A percentile compares a stretch with the other conserved stretches of the same genome.
phyloP scores from a whole-genome alignment of 2,888 invertebrate genomes.

The Apeira syringaria region DNA sequence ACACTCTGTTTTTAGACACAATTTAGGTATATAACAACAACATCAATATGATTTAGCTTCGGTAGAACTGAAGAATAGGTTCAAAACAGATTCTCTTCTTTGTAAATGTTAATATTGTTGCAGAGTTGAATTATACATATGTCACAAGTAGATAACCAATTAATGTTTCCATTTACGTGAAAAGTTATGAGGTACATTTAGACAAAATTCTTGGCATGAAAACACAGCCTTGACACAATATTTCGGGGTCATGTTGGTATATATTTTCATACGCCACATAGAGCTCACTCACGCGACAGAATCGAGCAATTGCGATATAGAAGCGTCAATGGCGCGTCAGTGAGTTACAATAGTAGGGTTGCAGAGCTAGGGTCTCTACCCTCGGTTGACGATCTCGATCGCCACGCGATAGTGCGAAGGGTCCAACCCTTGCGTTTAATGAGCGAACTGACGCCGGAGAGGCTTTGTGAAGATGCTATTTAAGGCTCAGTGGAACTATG shows the following conservation, averaged over 20 bases:
- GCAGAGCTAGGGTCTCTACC: slow-evolving; percentile 40
- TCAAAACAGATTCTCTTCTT: no score
- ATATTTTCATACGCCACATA: neutral
- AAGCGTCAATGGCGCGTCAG: slow-evolving; percentile 5
- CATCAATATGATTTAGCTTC: no score
- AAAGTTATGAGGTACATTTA: no score
- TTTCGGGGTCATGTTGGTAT: neutral
- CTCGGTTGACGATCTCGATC: slow-evolving; percentile 47
- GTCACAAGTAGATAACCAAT: no score
- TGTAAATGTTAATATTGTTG: no score
- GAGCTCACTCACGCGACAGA: slow-evolving; percentile 6
- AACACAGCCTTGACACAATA: neutral
- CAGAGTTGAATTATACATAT: no score
- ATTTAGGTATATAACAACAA: no score
- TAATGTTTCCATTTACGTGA: no score
- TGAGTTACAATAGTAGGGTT: slow-evolving; percentile 28
- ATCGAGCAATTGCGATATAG: slow-evolving; percentile 9
- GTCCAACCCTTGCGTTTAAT: slow-evolving; percentile 54
- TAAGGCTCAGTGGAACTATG: slow-evolving; percentile 25
- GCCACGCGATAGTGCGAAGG: slow-evolving; percentile 52
- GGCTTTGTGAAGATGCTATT: slow-evolving; percentile 38
- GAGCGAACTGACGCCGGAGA: slow-evolving; percentile 43
- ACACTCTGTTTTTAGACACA: no score
- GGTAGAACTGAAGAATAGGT: no score
- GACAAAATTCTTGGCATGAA: slow-evolving; percentile 1